phyloP scores from a whole-genome alignment of 2,888 invertebrate species.

The Oscheius sp. region DNA sequence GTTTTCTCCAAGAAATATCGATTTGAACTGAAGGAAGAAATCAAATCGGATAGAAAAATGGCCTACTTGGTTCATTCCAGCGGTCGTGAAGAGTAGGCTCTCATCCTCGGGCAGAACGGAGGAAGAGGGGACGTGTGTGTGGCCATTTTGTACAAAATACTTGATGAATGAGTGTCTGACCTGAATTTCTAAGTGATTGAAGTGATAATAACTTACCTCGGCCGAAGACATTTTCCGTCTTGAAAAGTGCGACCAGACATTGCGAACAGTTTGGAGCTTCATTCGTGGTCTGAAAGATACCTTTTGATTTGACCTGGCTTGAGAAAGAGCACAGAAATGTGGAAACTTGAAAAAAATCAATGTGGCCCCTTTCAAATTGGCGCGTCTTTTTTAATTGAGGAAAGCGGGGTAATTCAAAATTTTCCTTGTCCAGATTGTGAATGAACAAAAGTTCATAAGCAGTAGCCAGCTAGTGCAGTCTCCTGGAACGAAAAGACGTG shows the following conservation, averaged over 20 bases:
- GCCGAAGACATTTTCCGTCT: not conserved
- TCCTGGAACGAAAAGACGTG: not conserved
- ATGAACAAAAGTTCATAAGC: too few relatives aligned
- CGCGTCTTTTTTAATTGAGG: too few relatives aligned
- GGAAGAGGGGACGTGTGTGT: constrained; percentile 94
- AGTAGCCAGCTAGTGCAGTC: not conserved
- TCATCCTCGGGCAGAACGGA: constrained; percentile 96
- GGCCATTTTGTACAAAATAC: constrained; percentile 83
- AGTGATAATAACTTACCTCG: not conserved
- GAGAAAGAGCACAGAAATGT: too few relatives aligned
- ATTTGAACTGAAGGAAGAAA: constrained; percentile 83
- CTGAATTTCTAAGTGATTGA: constrained; percentile 29
- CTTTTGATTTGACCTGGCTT: too few relatives aligned
- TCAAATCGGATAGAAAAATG: constrained; percentile 71
- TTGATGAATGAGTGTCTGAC: constrained; percentile 80
- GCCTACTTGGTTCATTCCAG: constrained; percentile 94
- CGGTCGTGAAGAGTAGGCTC: constrained; percentile 94
- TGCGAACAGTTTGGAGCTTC: not conserved
- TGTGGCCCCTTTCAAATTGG: too few relatives aligned
- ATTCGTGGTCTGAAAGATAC: not conserved
- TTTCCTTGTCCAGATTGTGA: too few relatives aligned
- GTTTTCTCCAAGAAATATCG: constrained; percentile 89
- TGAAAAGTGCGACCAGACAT: too few relatives aligned
- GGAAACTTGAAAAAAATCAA: too few relatives aligned
- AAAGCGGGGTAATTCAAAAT: too few relatives aligned